Base-by-base conservation (phyloP, 2,888 invertebrate species). In the Lapara coniferarum region DNA sequence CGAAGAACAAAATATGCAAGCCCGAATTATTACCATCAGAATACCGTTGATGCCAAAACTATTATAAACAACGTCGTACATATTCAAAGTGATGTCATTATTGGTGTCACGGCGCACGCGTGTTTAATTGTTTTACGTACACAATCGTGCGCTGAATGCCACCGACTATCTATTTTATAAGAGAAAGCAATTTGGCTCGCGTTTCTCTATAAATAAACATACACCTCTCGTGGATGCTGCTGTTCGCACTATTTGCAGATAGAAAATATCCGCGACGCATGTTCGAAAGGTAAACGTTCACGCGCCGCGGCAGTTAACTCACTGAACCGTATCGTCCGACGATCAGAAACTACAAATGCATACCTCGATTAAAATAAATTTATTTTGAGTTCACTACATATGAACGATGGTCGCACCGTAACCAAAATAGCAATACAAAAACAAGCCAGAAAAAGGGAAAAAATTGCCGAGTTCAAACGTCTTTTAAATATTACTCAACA, bases 111-210 rank as follows among this genome's bases (percentile, higher is more conserved):
- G 10, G 19, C 55, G 19, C n/a, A 16, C 67, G 68, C 72, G 71
- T 75, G 71, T 74, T 76, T 77, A 72, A 73, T 74, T 72, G 73
- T 74, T 74, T 66, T 69, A 71, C 74, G 75, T 77, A 73, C 71
- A 73, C 71, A 53, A 67, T 71, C 58, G 56, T 69, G 69, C 66
- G 66, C 67, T 52, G 49, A 69, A 71, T 72, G 71, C 73, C 71
- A 69, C 74, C 69, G n/a, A 63, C 63, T 72, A 72, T 75, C 73
- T 79, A 78, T 84, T 78, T 84, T 86, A 85, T 83, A 83, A 86
- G 89, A 84, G 88, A 91, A 91, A 91, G 89, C 88, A 76, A 88
- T 89, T 91, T 91, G 89, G 90, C 91, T 82, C 83, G 81, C 78
- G 85, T 82, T 82, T 82, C 77, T 82, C 81, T 87, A 87, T 86